A percentile compares a stretch with the other conserved stretches of the same genome.
These are phyloP conservation scores for Campoplex nolae DNA, from an alignment of 2,888 invertebrate genomes.

Conservation along the genomic window DNA sequence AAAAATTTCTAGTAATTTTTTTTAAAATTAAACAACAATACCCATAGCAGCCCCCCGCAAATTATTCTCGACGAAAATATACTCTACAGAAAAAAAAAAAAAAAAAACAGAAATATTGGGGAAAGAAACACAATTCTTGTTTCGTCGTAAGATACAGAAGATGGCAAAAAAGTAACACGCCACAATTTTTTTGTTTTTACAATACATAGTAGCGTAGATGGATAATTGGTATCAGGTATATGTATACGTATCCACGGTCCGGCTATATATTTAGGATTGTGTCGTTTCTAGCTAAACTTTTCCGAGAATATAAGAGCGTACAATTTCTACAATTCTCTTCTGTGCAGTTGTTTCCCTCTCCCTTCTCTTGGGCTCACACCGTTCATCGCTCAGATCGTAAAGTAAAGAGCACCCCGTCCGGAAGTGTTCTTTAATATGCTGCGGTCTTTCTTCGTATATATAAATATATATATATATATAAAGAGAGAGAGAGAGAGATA, in stretches of 20 bases:
- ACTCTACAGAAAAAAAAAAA: neutral
- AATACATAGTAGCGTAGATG: slow-evolving; percentile 34
- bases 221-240: slow-evolving; percentile 50
- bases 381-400: slow-evolving; percentile 65
- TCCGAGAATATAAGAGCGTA: slow-evolving; percentile 57
- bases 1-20: neutral
- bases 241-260: slow-evolving; percentile 27
- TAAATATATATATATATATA: neutral
- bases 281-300: slow-evolving; percentile 63
- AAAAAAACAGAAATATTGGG: neutral
- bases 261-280: slow-evolving; percentile 57
- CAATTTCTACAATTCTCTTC: slow-evolving; percentile 61
- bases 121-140: neutral
- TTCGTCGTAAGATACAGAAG: slow-evolving; percentile 20
- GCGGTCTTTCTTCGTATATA: slow-evolving; percentile 48
- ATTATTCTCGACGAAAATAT: slow-evolving; percentile 4
- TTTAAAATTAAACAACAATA: neutral
- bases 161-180: slow-evolving; percentile 27
- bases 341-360: slow-evolving; percentile 32
- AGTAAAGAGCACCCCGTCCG: slow-evolving; percentile 63
- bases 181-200: slow-evolving; percentile 34
- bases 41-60: neutral
- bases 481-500: too few relatives aligned
- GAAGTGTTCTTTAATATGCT: slow-evolving; percentile 63
- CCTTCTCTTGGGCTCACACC: slow-evolving; percentile 46